Base-by-base conservation (phyloP, 30 jellyfish, hydroid and myxozoan species). In the Aurelia coerulea region DNA sequence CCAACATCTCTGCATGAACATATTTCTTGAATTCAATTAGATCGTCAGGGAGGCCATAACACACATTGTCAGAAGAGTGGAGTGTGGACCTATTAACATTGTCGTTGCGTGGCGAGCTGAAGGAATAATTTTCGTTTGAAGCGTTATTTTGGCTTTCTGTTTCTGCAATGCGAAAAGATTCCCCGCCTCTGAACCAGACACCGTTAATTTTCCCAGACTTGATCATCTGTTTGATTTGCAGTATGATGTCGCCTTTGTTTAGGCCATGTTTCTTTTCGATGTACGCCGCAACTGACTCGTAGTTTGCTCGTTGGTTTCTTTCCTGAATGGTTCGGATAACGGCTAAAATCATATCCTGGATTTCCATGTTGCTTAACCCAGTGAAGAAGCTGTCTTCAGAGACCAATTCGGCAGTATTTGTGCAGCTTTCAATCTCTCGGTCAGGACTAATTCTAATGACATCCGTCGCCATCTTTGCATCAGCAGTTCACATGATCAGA, bases 1-100 rank as follows among this genome's bases (percentile, higher is more conserved):
- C 34, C 42, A 65, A 31, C 34, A 65, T 65, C 42, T 65, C 76
- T n/a, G 42, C 76, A 37, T 70, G 63, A 70, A 70, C 29, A 70
- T 31, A 70, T 15, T 39, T 5, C 63, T 70, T 70, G 33, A 70
- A 70, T 39, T 70, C 80, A 33, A 70, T 70, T 4, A 70, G 18
- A 37, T 70, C 80, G 10, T 70, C 80, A 70, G 60, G 63, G 18
- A 70, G 80, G 67, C 67, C 67, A 58, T 58, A 58, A 58, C 67
- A 1, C 23, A 5, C n/a, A 58, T 58, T 58, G 2, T 58, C 67
- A 58, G 67, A 1, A 58, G 6, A 58, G 6, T 58, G 2, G n/a
- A 58, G 67, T 58, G 67, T 58, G 67, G 67, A 58, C 67, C 67
- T 58, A 58, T 58, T 58, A 7, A 5, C 67, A 1, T 58, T 7